Conservation (phyloP, 1,140 invertebrate genomes). For the Lanistes nyassanus region DNA sequence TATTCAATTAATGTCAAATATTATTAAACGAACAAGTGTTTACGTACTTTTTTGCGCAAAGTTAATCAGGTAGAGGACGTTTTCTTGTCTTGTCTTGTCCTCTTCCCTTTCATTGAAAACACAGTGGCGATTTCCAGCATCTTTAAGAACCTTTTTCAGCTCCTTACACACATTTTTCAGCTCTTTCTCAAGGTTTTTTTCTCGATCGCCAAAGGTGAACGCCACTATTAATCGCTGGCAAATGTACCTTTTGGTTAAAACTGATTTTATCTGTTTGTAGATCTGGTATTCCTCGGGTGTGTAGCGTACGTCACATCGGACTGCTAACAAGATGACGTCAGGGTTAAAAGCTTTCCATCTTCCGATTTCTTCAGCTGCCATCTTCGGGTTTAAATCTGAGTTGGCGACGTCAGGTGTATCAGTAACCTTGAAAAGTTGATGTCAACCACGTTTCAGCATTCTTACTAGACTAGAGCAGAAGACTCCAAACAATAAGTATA, state of each 20-base stretch:
- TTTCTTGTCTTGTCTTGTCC: neutral
- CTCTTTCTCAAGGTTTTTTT: neutral
- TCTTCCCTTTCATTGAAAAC: constrained; percentile 4
- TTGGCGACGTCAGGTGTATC: neutral
- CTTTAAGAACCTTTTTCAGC: constrained; percentile 7
- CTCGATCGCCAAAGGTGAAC: constrained; percentile 18
- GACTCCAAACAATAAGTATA: too few relatives aligned
- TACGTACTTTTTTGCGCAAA: too few relatives aligned
- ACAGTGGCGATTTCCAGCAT: constrained; percentile 5
- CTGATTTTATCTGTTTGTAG: constrained; percentile 1
- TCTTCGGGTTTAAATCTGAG: neutral
- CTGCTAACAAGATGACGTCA: constrained; percentile 14
- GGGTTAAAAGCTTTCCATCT: neutral
- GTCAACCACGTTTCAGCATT: too few relatives aligned
- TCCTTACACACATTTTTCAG: neutral
- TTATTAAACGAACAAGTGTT: too few relatives aligned
- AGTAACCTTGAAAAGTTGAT: neutral
- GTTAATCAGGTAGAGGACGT: neutral
- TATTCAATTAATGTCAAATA: too few relatives aligned
- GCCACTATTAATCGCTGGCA: constrained; percentile 1
- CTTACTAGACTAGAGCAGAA: too few relatives aligned
- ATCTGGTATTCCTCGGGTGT: constrained; percentile 19
- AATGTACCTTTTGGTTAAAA: neutral
- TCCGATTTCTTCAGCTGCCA: constrained; percentile 5
- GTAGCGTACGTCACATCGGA: constrained; percentile 23